These are phyloP conservation scores for Allobates femoralis DNA, from an alignment of 2,797 vertebrate species.

Conservation along the genomic window DNA sequence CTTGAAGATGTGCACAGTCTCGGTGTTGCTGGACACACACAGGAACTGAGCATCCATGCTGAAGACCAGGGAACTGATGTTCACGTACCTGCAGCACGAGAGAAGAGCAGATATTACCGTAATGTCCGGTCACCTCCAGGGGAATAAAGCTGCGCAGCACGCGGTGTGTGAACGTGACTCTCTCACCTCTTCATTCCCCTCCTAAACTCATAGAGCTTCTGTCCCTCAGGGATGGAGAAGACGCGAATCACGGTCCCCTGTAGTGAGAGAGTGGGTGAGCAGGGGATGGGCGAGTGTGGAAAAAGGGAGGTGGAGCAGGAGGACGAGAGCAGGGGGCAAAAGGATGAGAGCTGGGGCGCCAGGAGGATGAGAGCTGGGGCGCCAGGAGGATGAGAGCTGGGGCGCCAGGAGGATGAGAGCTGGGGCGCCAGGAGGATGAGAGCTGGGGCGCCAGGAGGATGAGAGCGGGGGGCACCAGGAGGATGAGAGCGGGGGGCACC, in stretches of 20 bases:
- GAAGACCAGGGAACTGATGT: constrained; percentile 92
- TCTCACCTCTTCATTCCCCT: constrained; percentile 94
- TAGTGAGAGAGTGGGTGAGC: constrained; percentile 61
- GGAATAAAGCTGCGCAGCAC: too few species aligned
- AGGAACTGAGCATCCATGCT: constrained; percentile 93
- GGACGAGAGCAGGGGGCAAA: too few species aligned
- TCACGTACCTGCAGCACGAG: constrained; percentile 84
- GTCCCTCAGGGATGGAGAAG: constrained; percentile 89
- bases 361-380: too few species aligned
- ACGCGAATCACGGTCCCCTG: constrained; percentile 94
- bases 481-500: too few species aligned
- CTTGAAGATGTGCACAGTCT: constrained; percentile 95
- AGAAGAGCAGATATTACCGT: background rate
- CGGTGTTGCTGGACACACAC: constrained; percentile 94
- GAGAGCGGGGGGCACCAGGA: too few species aligned
- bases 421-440: too few species aligned
- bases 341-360: too few species aligned
- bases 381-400: too few species aligned
- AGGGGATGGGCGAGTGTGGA: too few species aligned
- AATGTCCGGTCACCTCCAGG: background rate
- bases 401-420: too few species aligned
- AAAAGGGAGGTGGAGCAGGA: too few species aligned
- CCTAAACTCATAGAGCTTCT: constrained; percentile 90
- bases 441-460: too few species aligned
- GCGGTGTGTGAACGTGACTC: background rate